A percentile compares a stretch with the other conserved stretches of the same genome.
Conservation (phyloP, 2,888 invertebrate species). For the Xiphydria camelus region DNA sequence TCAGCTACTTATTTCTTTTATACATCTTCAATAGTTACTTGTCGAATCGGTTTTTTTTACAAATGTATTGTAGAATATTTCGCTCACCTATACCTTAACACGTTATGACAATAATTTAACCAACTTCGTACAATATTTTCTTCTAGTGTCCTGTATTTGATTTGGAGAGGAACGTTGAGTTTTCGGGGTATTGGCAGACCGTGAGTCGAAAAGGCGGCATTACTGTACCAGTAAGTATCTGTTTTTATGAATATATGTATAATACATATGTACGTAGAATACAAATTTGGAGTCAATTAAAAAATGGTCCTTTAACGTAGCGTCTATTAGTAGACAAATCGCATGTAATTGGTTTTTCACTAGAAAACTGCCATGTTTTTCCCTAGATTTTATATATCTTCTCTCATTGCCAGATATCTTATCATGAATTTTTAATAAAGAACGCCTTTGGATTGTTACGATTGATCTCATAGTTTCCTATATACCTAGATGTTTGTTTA, state of each 20-base stretch:
- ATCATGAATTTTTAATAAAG: too few species aligned
- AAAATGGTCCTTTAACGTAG: too few species aligned
- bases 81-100: not conserved
- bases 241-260: constrained; percentile 5
- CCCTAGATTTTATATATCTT: too few species aligned
- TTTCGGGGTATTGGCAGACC: constrained; percentile 76
- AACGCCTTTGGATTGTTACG: too few species aligned
- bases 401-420: too few species aligned
- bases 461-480: too few species aligned
- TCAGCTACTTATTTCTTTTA: constrained; percentile 19
- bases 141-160: constrained; percentile 85
- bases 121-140: constrained; percentile 6
- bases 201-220: constrained; percentile 77
- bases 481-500: too few species aligned
- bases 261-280: too few species aligned
- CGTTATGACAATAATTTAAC: not conserved
- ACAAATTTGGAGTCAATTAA: too few species aligned
- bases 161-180: constrained; percentile 74
- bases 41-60: constrained; percentile 8
- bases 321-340: too few species aligned
- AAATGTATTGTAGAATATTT: constrained; percentile 8
- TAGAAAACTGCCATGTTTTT: too few species aligned
- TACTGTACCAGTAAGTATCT: constrained; percentile 69
- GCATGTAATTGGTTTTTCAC: too few species aligned
- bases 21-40: constrained; percentile 1